phyloP scores from a whole-genome alignment of 2,888 invertebrate species.

The Lacanobia wlatinum region DNA sequence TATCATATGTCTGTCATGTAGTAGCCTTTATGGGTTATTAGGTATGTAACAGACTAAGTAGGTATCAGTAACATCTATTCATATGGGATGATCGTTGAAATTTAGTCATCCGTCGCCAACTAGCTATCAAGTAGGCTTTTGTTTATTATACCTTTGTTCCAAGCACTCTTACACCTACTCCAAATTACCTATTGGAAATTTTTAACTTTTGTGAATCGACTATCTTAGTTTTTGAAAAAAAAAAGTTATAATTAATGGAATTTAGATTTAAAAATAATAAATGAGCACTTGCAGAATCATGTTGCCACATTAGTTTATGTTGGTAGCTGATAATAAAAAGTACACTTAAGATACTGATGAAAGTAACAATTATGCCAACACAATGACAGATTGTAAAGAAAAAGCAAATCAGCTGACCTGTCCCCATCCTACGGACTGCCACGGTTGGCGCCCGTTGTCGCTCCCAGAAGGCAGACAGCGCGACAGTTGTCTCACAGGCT shows the following conservation, averaged over 20 bases:
- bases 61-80: neutral
- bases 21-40: neutral
- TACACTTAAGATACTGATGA: neutral
- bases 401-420: constrained; percentile 89
- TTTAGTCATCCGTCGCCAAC: neutral
- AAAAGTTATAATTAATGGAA: too few species aligned
- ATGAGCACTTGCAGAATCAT: neutral
- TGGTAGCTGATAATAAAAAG: neutral
- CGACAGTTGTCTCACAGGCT: constrained; percentile 71
- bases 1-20: too few species aligned
- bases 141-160: too few species aligned
- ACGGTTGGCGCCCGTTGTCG: constrained; percentile 91
- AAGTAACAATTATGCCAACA: neutral
- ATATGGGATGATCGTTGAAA: neutral
- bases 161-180: neutral
- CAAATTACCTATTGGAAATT: neutral
- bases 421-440: constrained; percentile 93
- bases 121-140: neutral
- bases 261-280: neutral
- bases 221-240: too few species aligned
- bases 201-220: neutral
- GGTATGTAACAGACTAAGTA: neutral
- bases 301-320: neutral
- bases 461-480: constrained; percentile 91
- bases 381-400: constrained; percentile 7